Percentiles rank a stretch among this genome's conserved stretches.
phyloP scores from a whole-genome alignment of 2,113 vertebrate species.

The Scopus umbretta region DNA sequence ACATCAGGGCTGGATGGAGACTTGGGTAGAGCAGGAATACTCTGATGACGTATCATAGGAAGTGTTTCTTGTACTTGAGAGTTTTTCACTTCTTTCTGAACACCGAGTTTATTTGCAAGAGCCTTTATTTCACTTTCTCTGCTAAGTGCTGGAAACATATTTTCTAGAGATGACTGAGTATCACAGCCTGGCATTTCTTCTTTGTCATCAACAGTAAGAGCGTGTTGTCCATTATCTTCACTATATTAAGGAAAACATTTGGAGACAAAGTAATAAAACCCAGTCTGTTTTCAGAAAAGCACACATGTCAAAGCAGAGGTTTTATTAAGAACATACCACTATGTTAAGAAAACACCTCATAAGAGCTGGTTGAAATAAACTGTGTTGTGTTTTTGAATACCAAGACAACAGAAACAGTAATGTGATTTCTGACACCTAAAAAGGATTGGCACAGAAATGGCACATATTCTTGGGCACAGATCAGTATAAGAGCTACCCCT shows the following conservation, averaged over 20 bases:
- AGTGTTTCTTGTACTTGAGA: neutral
- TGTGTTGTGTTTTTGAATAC: neutral
- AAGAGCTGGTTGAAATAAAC: neutral
- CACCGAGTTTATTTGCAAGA: neutral
- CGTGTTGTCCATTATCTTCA: neutral
- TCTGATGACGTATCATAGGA: neutral
- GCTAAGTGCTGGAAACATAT: neutral
- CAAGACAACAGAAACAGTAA: neutral
- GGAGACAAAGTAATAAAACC: conserved; percentile 2
- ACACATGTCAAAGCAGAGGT: neutral
- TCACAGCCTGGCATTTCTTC: neutral
- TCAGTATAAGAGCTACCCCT: neutral
- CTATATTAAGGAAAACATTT: conserved; percentile 33
- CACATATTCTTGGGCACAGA: neutral
- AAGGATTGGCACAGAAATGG: neutral
- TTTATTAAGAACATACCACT: neutral
- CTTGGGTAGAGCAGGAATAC: neutral
- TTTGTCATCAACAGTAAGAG: neutral
- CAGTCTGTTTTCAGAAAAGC: neutral
- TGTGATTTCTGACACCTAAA: neutral
- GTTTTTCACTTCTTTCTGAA: neutral
- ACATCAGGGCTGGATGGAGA: conserved; percentile 65
- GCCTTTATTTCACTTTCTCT: neutral
- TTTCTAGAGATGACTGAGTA: neutral
- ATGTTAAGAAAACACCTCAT: neutral